A percentile compares a stretch with the other conserved stretches of the same genome.
Conservation (phyloP, 2,888 invertebrate genomes). For the Diabrotica balteata region DNA sequence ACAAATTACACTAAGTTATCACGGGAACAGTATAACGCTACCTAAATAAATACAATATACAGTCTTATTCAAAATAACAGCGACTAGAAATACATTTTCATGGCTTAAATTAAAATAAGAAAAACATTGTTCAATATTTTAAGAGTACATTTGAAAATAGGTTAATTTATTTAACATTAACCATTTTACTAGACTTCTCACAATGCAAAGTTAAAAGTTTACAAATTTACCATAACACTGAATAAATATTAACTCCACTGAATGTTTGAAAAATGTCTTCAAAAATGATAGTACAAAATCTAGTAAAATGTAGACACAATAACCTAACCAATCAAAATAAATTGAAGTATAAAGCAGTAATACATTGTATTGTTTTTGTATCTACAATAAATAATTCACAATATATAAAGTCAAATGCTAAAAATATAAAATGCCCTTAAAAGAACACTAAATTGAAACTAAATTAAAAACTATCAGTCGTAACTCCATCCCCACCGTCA, state of each 20-base stretch:
- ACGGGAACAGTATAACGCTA: constrained; percentile 36
- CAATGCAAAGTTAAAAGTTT: no score
- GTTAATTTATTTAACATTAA: neutral
- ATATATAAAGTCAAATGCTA: neutral
- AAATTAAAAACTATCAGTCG: constrained; percentile 32
- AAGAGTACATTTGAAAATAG: constrained; percentile 8
- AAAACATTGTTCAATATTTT: constrained; percentile 17
- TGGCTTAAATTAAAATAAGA: constrained; percentile 34
- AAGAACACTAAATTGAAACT: neutral
- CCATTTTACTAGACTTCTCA: no score
- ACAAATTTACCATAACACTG: no score
- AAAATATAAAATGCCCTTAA: neutral
- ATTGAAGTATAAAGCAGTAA: no score
- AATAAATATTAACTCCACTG: no score
- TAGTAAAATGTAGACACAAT: no score
- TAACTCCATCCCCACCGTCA: constrained; percentile 43
- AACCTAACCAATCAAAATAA: no score
- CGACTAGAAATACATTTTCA: constrained; percentile 44
- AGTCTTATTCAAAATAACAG: constrained; percentile 29
- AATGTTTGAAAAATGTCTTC: no score
- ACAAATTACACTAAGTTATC: constrained; percentile 41
- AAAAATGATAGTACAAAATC: no score
- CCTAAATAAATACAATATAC: constrained; percentile 34
- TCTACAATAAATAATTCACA: no score
- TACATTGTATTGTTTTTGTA: no score